Evolutionary conservation across 2,888 invertebrate species (phyloP), one percentile per base, ranked within the genome.

Genomic region (Aspidapion aeneum): DNA sequence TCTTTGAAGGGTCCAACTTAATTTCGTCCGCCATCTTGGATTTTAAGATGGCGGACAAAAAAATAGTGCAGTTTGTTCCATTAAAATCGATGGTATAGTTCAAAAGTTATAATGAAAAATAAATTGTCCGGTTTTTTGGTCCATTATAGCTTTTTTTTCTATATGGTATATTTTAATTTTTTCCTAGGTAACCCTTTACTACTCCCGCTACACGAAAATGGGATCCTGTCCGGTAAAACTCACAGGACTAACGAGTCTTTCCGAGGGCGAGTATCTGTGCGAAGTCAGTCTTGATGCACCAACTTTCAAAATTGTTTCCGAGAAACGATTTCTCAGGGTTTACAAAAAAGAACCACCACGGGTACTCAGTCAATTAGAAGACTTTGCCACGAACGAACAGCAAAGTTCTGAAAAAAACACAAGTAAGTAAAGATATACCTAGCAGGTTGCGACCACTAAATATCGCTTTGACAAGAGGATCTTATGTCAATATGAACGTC

Each of bases 221-320:
- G 77, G 77, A 2, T 72, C 76, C 0, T 78, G 78, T 63, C 73
- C 73, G 2, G 66, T 78, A 7, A 72, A 69, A 5, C 63, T 78
- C 7, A 73, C 70, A 7, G 69, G 70, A 58, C 63, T 77, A 19
- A 73, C 68, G 18, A 50, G 70, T 16, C 70, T 71, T 60, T 73
- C 75, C 1, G 70, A 72, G 2, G 78, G 77, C 16, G 72, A 72
- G 48, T 78, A 78, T 67, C 72, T 66, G 51, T 78, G 78, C 65
- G 78, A 78, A 68, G 75, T 78, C 9, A 76, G 71, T 62, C 66
- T 75, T 7, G 78, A 78, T 59, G 72, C 69, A 1, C 76, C 77
- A 2, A 59, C 60, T 3, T 68, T 68, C 52, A 18, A 55, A 18
- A 55, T 55, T 20, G 62, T 61, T 2, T 61, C 66, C 1, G 48